Base-by-base conservation (phyloP, 2,888 invertebrate genomes). In the Galerucella pusilla region DNA sequence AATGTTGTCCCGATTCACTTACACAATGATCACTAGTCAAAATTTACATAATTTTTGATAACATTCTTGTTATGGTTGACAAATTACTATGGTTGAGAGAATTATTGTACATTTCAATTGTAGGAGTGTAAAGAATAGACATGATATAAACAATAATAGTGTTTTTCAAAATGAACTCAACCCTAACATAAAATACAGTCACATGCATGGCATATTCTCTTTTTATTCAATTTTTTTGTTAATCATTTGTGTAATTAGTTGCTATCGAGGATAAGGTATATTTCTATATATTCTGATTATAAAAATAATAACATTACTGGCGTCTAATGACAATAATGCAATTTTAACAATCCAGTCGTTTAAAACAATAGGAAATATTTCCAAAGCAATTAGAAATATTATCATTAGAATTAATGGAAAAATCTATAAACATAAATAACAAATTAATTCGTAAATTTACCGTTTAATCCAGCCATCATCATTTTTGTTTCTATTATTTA, bases 401-500 rank as follows among this genome's bases (percentile, higher is more conserved):
- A 57, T 57, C 3, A 57, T 20, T 20, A 57, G 10, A 57, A 9
- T 57, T 57, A 10, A 57, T 20, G 16, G 16, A 20, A 57, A 57
- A 16, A n/a, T 2, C 20, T 20, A 16, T 20, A 16, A 16, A 57
- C 0, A 57, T 57, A 57, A 57, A 57, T 57, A 57, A 57, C n/a
- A n/a, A 6, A 52, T n/a, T 12, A 49, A 2, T 49, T 49, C 49
- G 49, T 14, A 16, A 52, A 52, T 57, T 10, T 28, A 70, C 52
- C 61, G 46, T 63, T 63, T 57, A 57, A 57, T 57, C 16, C 57
- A 57, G 20, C 10, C 57, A 20, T 57, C 28, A 57, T 57, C n/a
- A 16, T 20, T 20, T 7, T 16, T 57, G 20, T 16, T 57, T 57
- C 57, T 57, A 16, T 10, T 57, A 57, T 25, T 45, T 16, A 9